Conservation (phyloP, 2,888 invertebrate species). For the Agrotis exclamationis region DNA sequence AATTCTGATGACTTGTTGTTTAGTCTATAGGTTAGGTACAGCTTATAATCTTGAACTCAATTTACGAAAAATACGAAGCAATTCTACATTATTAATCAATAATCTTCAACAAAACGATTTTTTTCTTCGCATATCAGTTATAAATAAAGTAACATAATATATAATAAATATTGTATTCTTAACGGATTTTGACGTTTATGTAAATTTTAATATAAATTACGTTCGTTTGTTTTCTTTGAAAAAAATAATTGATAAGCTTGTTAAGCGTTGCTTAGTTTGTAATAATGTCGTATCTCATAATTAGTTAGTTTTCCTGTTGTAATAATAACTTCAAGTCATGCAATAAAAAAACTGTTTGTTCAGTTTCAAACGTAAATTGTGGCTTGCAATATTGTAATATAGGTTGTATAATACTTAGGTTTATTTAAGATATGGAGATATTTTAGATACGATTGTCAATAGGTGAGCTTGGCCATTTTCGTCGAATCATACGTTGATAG, state of each 20-base stretch:
- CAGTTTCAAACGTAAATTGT: constrained; percentile 42
- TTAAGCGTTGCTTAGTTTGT: constrained; percentile 57
- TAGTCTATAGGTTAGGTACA: too few relatives aligned
- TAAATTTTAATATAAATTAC: constrained; percentile 49
- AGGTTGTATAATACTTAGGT: constrained; percentile 2
- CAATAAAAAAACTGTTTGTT: constrained; percentile 58
- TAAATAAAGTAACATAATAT: neutral
- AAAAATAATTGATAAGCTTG: constrained; percentile 61
- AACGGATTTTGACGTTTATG: constrained; percentile 56
- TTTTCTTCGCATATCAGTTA: constrained; percentile 9
- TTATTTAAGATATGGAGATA: neutral
- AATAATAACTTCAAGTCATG: constrained; percentile 60
- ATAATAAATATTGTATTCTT: constrained; percentile 35
- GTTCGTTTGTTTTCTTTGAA: constrained; percentile 48
- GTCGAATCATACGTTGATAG: constrained; percentile 2
- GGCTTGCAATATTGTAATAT: constrained; percentile 29
- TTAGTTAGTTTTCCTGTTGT: constrained; percentile 62
- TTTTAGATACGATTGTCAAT: constrained; percentile 6
- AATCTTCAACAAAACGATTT: constrained; percentile 6
- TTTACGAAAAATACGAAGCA: neutral
- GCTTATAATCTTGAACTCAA: too few relatives aligned
- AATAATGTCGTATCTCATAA: constrained; percentile 63
- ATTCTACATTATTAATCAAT: constrained; percentile 6
- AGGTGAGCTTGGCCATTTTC: constrained; percentile 6
- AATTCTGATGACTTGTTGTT: too few relatives aligned